These are phyloP conservation scores for Aurelia aurita DNA, from an alignment of 30 jellyfish, hydroid and myxozoan species.

Conservation along the genomic window DNA sequence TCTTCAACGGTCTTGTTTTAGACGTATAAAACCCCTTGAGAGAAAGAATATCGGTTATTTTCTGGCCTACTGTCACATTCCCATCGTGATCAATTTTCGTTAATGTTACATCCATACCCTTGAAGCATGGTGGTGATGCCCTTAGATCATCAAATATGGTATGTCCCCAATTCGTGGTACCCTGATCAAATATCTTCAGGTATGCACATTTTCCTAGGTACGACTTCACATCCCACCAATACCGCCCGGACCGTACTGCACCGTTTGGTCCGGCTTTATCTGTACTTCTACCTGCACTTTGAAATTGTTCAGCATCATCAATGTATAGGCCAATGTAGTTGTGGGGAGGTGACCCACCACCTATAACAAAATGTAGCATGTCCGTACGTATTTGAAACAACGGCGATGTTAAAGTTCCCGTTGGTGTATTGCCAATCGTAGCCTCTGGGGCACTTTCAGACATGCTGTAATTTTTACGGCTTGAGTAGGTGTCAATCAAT, in stretches of 20 bases:
- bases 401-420: constrained; percentile 69
- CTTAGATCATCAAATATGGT: constrained; percentile 54
- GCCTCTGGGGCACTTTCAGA: constrained; percentile 21
- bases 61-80: not conserved
- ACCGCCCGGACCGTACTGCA: constrained; percentile 3
- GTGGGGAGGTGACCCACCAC: constrained; percentile 53
- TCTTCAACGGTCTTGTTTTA: constrained; percentile 9
- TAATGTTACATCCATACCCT: constrained; percentile 27
- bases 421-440: constrained; percentile 16
- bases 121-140: constrained; percentile 65
- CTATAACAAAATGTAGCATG: constrained; percentile 39
- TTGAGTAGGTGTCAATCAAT: constrained; percentile 32
- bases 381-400: constrained; percentile 46
- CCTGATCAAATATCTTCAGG: constrained; percentile 26
- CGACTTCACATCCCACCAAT: constrained; percentile 61
- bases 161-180: constrained; percentile 7
- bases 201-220: constrained; percentile 35
- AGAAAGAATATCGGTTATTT: not conserved
- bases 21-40: constrained; percentile 46
- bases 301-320: constrained; percentile 27
- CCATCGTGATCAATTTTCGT: constrained; percentile 13
- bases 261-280: not conserved
- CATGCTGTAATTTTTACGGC: constrained; percentile 13
- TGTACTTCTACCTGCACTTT: constrained; percentile 18
- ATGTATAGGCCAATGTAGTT: constrained; percentile 23